Evolutionary conservation across 1,140 invertebrate genomes (phyloP).

Genomic region (Spodoptera frugiperda): DNA sequence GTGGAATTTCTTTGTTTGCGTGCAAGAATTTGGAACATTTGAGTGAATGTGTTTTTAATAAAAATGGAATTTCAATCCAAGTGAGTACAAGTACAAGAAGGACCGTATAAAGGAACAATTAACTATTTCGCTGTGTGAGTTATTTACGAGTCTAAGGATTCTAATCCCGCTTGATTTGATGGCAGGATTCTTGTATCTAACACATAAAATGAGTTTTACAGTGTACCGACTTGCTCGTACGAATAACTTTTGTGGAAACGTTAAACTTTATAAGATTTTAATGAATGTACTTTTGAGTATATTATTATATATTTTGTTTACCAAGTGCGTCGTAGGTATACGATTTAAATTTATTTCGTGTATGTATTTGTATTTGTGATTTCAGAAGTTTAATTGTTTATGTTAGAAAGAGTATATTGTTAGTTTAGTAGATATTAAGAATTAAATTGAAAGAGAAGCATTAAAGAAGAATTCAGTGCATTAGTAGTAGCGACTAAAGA

Average conservation of each 20-base stretch:
- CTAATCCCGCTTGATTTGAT: constrained; percentile 48
- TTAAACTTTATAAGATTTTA: neutral
- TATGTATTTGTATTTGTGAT: neutral
- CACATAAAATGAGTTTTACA: constrained; percentile 36
- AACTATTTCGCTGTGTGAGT: constrained; percentile 32
- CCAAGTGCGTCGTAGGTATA: neutral
- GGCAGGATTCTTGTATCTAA: constrained; percentile 44
- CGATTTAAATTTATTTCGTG: neutral
- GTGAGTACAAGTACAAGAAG: neutral
- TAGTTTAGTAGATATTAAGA: constrained; percentile 3
- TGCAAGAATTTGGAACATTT: constrained; percentile 12
- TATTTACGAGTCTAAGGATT: constrained; percentile 46
- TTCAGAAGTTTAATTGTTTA: constrained; percentile 7
- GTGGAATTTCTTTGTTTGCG: constrained; percentile 10
- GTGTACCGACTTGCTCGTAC: constrained; percentile 36
- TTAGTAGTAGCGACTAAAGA: neutral
- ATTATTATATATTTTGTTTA: neutral
- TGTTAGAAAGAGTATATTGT: constrained; percentile 24
- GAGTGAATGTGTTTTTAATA: neutral
- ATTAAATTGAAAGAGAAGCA: constrained; percentile 4
- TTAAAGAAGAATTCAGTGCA: neutral
- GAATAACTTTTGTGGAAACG: constrained; percentile 33
- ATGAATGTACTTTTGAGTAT: constrained; percentile 11
- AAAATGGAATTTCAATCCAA: neutral
- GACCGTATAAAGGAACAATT: constrained; percentile 19